Evolutionary conservation across 2,113 vertebrate genomes (phyloP).

Genomic region (human (Homo sapiens)): DNA sequence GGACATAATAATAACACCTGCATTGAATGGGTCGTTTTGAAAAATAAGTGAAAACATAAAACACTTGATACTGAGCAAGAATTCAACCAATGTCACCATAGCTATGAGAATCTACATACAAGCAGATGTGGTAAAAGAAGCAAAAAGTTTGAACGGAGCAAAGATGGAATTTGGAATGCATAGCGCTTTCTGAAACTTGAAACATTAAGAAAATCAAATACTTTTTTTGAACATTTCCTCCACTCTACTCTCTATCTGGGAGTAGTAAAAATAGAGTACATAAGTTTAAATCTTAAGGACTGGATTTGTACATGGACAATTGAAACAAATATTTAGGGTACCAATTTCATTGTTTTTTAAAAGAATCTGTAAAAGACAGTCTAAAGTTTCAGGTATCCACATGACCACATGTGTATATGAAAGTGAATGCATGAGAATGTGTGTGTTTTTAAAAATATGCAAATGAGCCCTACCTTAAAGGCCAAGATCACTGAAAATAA

Average conservation of each 20-base stretch:
- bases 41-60: not conserved
- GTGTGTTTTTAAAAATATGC: not conserved
- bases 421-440: rapidly evolving
- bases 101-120: not conserved
- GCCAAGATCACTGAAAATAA: not conserved
- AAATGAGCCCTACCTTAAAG: not conserved
- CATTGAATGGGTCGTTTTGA: not conserved
- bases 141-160: not conserved
- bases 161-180: not conserved
- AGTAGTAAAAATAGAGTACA: not conserved
- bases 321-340: not conserved
- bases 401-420: not conserved
- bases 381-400: not conserved
- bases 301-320: not conserved
- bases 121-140: not conserved
- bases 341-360: not conserved
- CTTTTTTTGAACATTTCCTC: not conserved
- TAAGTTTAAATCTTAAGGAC: not conserved
- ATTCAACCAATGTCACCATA: not conserved
- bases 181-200: not conserved
- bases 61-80: not conserved
- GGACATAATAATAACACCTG: not conserved
- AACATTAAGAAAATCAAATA: not conserved
- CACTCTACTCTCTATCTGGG: not conserved
- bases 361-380: not conserved